phyloP scores from a whole-genome alignment of 2,113 vertebrate genomes.

The Melanotaenia duboulayi region DNA sequence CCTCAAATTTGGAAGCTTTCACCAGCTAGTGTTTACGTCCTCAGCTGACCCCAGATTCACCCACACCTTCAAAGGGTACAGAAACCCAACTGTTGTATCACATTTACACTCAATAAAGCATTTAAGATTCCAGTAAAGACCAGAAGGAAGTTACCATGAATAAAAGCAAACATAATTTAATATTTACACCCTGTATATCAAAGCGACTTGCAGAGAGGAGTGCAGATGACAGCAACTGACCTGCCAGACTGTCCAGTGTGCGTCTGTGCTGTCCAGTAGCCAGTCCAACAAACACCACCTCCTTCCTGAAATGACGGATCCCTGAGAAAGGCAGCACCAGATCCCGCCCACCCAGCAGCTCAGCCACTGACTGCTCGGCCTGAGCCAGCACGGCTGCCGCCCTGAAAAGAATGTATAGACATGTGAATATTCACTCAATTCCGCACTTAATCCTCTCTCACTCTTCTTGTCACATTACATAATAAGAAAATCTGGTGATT shows the following conservation, averaged over 20 bases:
- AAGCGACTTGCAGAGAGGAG: neutral
- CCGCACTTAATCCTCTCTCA: constrained; percentile 61
- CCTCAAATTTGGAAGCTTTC: neutral
- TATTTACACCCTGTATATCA: neutral
- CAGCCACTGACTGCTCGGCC: constrained; percentile 81
- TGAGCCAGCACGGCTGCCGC: constrained; percentile 85
- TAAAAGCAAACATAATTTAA: neutral
- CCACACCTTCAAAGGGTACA: neutral
- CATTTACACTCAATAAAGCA: constrained; percentile 2
- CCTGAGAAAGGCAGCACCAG: constrained; percentile 90
- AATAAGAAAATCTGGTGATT: constrained; percentile 64
- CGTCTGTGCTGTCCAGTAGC: constrained; percentile 81
- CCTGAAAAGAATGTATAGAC: constrained; percentile 73
- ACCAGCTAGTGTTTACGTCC: neutral
- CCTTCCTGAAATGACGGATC: constrained; percentile 88
- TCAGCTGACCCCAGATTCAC: constrained; percentile 25
- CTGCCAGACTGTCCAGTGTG: constrained; percentile 86
- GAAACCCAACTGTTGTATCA: constrained; percentile 19
- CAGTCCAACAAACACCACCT: constrained; percentile 92
- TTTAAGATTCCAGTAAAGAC: neutral
- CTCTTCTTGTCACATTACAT: constrained; percentile 62
- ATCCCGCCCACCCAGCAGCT: constrained; percentile 85
- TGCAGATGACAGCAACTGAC: constrained; percentile 73
- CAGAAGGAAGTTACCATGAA: neutral
- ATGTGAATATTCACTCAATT: constrained; percentile 26